Evolutionary conservation across 2,888 invertebrate genomes (phyloP), one percentile per base, ranked within the genome.

Genomic region (Acrobasis suavella): DNA sequence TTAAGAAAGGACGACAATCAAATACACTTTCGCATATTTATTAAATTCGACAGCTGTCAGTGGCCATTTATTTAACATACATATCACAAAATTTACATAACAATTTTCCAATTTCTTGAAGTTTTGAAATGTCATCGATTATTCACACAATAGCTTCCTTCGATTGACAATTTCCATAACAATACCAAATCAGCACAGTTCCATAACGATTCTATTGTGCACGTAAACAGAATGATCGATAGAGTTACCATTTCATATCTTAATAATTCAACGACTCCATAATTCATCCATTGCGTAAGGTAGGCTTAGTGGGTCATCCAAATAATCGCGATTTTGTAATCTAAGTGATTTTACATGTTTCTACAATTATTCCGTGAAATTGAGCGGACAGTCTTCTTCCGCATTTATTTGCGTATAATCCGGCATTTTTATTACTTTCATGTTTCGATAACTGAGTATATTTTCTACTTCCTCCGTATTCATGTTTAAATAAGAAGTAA

Each of bases 341-440:
- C 59, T 46, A 60, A 64, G 64, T 56, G 56, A 64, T 52, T 66
- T 58, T 54, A 62, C 62, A 60, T 62, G 59, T 49, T 58, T 65
- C 46, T 56, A 17, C 63, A 60, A 60, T 64, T 62, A 66, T 66
- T 59, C 17, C 16, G 17, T 60, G 63, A 60, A 63, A 63, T 60
- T 51, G 56, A 38, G 50, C 60, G 38, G 39, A 38, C 55, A 16
- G 16, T 55, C 38, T n/a, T 55, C 39, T 39, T 39, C 16, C 55
- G 16, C 15, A 54, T 54, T 39, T 16, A 39, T 39, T 14, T 46
- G 46, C 46, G 46, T 46, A 14, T n/a, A 12, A 46, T 14, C 46
- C 42, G 42, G 14, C 12, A 9, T 42, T 39, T 55, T 39, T 39
- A 55, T 55, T 55, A 39, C 16, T 3, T 37, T 14, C 37, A 52